These are phyloP conservation scores for Anguilla megastoma DNA, from an alignment of 2,797 vertebrate species.

Conservation along the genomic window DNA sequence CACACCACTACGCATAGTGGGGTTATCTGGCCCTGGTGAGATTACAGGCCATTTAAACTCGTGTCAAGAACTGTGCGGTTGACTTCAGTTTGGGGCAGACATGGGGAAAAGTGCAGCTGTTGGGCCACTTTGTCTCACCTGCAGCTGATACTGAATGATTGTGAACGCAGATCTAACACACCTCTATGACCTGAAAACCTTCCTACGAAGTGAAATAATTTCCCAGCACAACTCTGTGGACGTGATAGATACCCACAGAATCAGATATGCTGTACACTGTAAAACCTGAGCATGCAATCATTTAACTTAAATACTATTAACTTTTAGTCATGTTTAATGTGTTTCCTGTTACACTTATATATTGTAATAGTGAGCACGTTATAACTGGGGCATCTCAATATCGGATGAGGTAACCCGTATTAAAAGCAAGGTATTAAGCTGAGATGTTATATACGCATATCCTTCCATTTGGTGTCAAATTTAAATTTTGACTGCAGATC, in stretches of 20 bases:
- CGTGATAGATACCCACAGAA: background rate
- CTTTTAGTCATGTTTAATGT: background rate
- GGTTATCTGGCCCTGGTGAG: constrained; percentile 3
- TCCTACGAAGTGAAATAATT: background rate
- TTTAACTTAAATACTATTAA: background rate
- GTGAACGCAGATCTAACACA: background rate
- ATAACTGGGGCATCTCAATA: background rate
- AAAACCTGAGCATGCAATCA: background rate
- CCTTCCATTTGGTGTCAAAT: background rate
- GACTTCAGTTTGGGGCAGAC: background rate
- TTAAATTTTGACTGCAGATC: background rate
- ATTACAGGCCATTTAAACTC: background rate
- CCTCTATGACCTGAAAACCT: background rate
- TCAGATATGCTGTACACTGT: background rate
- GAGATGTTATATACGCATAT: too few species aligned
- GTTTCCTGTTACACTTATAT: background rate
- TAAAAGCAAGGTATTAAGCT: background rate
- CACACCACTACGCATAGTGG: background rate
- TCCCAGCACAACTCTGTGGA: background rate
- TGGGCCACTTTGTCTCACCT: background rate
- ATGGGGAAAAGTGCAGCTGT: constrained; percentile 32
- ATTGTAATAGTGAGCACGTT: background rate
- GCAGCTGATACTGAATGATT: background rate
- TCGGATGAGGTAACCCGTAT: background rate
- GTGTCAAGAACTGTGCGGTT: background rate